Percentiles rank a stretch among this genome's conserved stretches.
phyloP scores from a whole-genome alignment of 2,888 invertebrate species.

The Drosophila limbata region DNA sequence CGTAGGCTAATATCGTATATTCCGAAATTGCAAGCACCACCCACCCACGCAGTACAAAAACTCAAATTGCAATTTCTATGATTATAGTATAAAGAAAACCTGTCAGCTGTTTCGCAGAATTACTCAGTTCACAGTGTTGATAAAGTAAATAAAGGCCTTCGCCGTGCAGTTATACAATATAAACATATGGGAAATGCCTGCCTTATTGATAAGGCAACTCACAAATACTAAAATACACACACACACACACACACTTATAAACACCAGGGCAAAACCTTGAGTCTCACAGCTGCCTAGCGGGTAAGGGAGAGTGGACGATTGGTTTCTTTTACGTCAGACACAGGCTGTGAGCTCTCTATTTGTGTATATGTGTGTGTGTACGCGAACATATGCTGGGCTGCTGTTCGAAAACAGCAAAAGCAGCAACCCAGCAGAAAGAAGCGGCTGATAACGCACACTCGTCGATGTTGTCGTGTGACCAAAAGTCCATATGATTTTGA shows the following conservation, averaged over 20 bases:
- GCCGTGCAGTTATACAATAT: slow-evolving; percentile 53
- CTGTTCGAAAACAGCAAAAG: slow-evolving; percentile 10
- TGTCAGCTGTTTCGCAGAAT: slow-evolving; percentile 60
- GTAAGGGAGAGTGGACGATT: slow-evolving; percentile 26
- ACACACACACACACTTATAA: neutral
- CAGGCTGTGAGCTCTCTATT: neutral
- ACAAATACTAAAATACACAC: slow-evolving; percentile 22
- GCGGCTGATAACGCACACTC: slow-evolving; percentile 44
- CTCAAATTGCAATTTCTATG: neutral
- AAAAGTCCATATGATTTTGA: slow-evolving; percentile 75
- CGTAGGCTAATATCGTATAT: neutral
- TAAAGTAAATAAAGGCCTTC: slow-evolving; percentile 31
- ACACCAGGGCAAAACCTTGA: slow-evolving; percentile 48
- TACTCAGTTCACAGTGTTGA: slow-evolving; percentile 27
- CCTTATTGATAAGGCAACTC: slow-evolving; percentile 51
- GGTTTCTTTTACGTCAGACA: slow-evolving; percentile 50
- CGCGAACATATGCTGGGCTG: slow-evolving; percentile 65
- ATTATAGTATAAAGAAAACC: slow-evolving; percentile 20
- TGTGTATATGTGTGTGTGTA: slow-evolving; percentile 19
- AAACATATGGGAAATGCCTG: slow-evolving; percentile 58
- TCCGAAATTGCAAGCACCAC: neutral
- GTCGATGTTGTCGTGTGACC: slow-evolving; percentile 7
- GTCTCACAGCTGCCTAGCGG: slow-evolving; percentile 57
- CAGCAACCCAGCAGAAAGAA: slow-evolving; percentile 18
- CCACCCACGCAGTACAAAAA: neutral